These are phyloP conservation scores for Cheumatopsyche charites DNA, from an alignment of 1,140 invertebrate genomes.

Conservation along the genomic window DNA sequence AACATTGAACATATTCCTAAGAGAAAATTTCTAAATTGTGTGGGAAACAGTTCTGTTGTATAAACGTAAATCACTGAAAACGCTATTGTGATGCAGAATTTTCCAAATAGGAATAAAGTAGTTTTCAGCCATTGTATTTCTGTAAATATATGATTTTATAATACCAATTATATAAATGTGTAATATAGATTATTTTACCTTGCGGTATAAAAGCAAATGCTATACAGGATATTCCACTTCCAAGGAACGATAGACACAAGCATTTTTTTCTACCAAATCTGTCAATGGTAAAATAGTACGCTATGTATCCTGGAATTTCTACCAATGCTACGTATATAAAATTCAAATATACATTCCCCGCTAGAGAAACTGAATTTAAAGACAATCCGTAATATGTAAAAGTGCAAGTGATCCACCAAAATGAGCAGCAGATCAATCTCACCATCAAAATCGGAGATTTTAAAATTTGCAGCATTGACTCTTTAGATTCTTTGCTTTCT, in stretches of 20 bases:
- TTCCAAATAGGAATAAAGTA: constrained; percentile 68
- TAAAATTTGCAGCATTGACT: constrained; percentile 61
- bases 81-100: constrained; percentile 69
- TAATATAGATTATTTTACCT: constrained; percentile 52
- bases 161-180: not conserved
- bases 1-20: constrained; percentile 73
- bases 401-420: constrained; percentile 72
- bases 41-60: constrained; percentile 76
- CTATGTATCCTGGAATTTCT: constrained; percentile 74
- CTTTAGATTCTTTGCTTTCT: constrained; percentile 48
- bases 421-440: constrained; percentile 67
- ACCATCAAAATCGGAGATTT: constrained; percentile 64
- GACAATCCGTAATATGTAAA: constrained; percentile 84
- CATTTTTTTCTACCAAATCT: constrained; percentile 67
- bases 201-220: constrained; percentile 52
- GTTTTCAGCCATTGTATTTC: constrained; percentile 63
- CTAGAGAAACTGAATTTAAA: constrained; percentile 76
- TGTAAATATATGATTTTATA: not conserved
- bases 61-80: constrained; percentile 73
- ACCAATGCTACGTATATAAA: constrained; percentile 73
- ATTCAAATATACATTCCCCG: constrained; percentile 74
- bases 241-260: constrained; percentile 64
- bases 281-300: constrained; percentile 69
- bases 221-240: constrained; percentile 63
- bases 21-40: constrained; percentile 68